Evolutionary conservation across 2,888 invertebrate genomes (phyloP), one percentile per base, ranked within the genome.

Genomic region (Amaurobius ferox): DNA sequence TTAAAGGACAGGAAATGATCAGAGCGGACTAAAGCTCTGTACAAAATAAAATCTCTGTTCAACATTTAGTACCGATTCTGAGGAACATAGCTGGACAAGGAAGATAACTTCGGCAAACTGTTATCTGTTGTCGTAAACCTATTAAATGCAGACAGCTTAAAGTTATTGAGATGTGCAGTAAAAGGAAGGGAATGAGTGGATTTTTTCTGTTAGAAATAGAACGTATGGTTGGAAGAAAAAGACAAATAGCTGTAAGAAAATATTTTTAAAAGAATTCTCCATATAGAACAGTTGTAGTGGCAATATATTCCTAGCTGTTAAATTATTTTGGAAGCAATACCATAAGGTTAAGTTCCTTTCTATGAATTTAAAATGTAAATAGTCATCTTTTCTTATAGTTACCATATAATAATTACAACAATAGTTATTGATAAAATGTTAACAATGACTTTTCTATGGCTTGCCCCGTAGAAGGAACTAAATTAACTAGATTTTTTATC

Each of bases 91-190:
- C 55, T 23, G 11, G 19, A 55, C 55, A 19, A 16, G 1, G 11
- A 11, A 55, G 55, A 55, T 55, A 55, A 23, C 23, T 2, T 23
- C 55, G 55, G 23, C 55, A 55, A 55, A 55, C 1, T 55, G 55
- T 55, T 55, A 23, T 55, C 55, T 55, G 3, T 55, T 19, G 55
- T 55, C 19, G 55, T 23, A 55, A 55, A 55, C 55, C 23, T 55
- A 23, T 19, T 55, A 32, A 67, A 66, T 30, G 40, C 62, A 71
- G 71, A 40, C 79, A 72, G 32, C 79, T 71, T 79, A 66, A 79
- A 72, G 62, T 79, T 72, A 66, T 72, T 79, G 64, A 44, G 72
- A 72, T 66, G 40, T 66, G 48, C 32, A 28, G 32, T 72, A 44
- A 72, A 71, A 61, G 40, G 16, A 64, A 40, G 1, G 23, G 19